Conservation (phyloP, 1,140 invertebrate species). For the Papilio polytes region DNA sequence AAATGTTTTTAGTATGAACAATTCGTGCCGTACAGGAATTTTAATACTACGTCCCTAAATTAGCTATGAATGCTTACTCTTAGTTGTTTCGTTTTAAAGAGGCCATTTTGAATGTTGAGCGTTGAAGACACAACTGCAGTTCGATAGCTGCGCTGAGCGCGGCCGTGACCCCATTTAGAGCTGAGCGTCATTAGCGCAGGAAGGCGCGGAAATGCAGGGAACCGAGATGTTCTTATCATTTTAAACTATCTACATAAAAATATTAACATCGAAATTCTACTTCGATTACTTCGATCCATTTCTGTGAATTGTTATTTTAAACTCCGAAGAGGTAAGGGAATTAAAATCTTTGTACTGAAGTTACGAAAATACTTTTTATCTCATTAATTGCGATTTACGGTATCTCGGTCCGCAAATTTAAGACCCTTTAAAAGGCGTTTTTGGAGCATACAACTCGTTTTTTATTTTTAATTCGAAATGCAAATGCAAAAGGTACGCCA, state of each 20-base stretch:
- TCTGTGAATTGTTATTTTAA: no score
- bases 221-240: background rate
- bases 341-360: background rate
- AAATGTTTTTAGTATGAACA: background rate
- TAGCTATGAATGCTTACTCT: background rate
- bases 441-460: background rate
- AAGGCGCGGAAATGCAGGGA: conserved; percentile 3
- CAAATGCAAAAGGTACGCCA: background rate
- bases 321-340: no score
- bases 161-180: background rate
- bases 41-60: no score
- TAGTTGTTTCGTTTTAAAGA: background rate
- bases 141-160: background rate
- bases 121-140: conserved; percentile 1
- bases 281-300: background rate
- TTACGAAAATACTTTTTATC: background rate
- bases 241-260: background rate
- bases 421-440: background rate
- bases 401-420: conserved; percentile 5
- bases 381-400: background rate
- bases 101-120: background rate
- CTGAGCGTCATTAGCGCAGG: background rate
- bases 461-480: background rate
- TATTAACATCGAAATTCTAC: background rate
- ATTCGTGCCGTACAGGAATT: background rate